Evolutionary conservation across 2,113 vertebrate genomes (phyloP), one percentile per base, ranked within the genome.

Genomic region (Alethe castanea): DNA sequence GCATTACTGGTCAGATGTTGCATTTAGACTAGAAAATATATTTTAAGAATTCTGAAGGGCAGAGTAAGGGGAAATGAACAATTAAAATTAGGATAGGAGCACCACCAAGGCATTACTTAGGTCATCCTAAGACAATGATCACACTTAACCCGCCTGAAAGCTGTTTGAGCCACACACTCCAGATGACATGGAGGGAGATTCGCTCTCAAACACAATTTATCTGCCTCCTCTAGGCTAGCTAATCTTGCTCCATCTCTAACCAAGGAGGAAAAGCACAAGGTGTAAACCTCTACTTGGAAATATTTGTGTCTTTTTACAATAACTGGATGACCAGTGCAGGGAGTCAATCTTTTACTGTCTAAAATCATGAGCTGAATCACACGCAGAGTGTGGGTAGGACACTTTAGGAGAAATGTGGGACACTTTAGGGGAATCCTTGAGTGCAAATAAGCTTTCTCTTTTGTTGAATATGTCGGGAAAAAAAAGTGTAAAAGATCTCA

Each of bases 151-250:
- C 3, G 6, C 14, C 8, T 8, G 2, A 71, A 76, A 78, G 11
- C 18, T 62, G 7, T 57, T 74, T 0, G 3, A 61, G 12, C 52
- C 35, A 50, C 8, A 33, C 24, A 22, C 6, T 2, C 5, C 3
- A 2, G 5, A 16, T 42, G 35, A 66, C 2, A 28, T 8, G 44
- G 20, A 29, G 24, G 7, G 23, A 8, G 10, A 56, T 90, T 90
- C 45, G 23, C 9, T 56, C 8, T 14, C 24, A 85, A 70, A 12
- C 1, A 56, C 28, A 67, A 72, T 29, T 56, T 31, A 31, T 4
- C 14, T 56, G 5, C n/a, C 8, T 88, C 28, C 5, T 44, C 3
- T 35, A 70, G 61, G 12, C 18, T 80, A 25, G 44, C 50, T 77
- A 71, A 22, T 31, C 14, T 48, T 33, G 5, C 3, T 64, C 8